Base-by-base conservation (phyloP, 2,888 invertebrate species). In the Lagria hirta region DNA sequence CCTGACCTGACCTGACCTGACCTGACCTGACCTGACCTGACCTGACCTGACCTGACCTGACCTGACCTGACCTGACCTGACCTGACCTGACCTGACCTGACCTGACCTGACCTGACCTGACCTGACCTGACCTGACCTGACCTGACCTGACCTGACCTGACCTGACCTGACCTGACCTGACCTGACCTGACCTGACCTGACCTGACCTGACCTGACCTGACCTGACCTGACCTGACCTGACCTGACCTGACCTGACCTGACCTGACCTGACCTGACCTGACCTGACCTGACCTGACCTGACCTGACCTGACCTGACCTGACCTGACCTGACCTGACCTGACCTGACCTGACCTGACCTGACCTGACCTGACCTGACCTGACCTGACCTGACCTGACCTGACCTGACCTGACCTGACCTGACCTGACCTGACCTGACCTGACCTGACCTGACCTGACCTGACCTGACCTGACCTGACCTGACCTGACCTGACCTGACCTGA, bases 1-100 rank as follows among this genome's bases (percentile, higher is more conserved):
- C 29, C 29, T 29, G 29, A 29, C 29, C 29, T 29, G 29, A 29
- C 29, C 29, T 29, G 29, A 29, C 29, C 29, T 29, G 29, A 29
- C 29, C 29, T 29, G 29, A 29, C 29, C 29, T 29, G 29, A 29
- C 29, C 29, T 29, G 29, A 29, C 29, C 29, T 29, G 29, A 29
- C 29, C 29, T 29, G 29, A 29, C 29, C 29, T 29, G 29, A 29
- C 29, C 29, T 29, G 29, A 29, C 29, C 29, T 29, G 29, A 29
- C 29, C 29, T 29, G 29, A 29, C 29, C 29, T 29, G 29, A 29
- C 29, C 29, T 29, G 29, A 29, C 29, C 29, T 29, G 29, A 29
- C 29, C 29, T 29, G 29, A 29, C 29, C 29, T 29, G 29, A 29
- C 29, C 29, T 29, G 29, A 29, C 29, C 29, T 29, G 29, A 29